phyloP scores from a whole-genome alignment of 2,797 vertebrate species.

The Eremophila alpestris region DNA sequence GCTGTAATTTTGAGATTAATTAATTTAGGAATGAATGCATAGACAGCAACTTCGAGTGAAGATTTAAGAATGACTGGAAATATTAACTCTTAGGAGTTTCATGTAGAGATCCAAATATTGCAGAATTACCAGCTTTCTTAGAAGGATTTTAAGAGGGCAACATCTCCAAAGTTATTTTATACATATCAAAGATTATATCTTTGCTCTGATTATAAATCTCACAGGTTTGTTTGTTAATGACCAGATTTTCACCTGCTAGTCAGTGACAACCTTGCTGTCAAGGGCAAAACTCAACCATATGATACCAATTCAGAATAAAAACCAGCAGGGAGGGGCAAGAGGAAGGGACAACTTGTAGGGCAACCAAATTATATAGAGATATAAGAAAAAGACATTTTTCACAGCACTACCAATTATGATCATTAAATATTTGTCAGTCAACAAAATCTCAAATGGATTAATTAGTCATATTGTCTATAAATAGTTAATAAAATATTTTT shows the following conservation, averaged over 20 bases:
- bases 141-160: not conserved
- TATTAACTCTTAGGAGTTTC: not conserved
- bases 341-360: not conserved
- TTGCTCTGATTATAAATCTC: not conserved
- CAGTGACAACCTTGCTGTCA: not conserved
- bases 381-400: not conserved
- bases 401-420: not conserved
- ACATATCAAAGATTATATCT: not conserved
- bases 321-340: not conserved
- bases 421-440: not conserved
- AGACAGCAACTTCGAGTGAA: not conserved
- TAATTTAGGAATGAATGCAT: not conserved
- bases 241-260: not conserved
- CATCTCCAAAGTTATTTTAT: not conserved
- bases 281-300: not conserved
- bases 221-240: not conserved
- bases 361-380: not conserved
- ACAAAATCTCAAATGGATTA: not conserved
- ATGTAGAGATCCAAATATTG: not conserved
- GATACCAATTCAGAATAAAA: not conserved
- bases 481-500: not conserved
- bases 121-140: not conserved
- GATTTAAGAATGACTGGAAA: not conserved
- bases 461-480: not conserved
- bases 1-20: constrained; percentile 30